Conservation (phyloP, 2,888 invertebrate genomes). For the Myopa testacea region DNA sequence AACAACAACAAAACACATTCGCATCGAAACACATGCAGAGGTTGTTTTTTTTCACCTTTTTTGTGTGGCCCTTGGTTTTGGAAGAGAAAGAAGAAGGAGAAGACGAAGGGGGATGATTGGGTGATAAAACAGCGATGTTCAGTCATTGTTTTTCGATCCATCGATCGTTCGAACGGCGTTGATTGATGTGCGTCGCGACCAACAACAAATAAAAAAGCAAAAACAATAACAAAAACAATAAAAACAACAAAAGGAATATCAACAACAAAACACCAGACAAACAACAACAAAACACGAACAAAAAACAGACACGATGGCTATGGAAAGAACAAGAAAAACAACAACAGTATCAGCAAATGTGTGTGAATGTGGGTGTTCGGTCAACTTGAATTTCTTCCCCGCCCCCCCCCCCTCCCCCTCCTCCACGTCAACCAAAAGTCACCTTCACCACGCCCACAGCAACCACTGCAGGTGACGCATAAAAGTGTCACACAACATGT, state of each 20-base stretch:
- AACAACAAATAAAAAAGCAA: neutral
- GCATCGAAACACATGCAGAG: too few species aligned
- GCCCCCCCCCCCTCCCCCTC: too few species aligned
- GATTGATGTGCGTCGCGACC: neutral
- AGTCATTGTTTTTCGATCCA: neutral
- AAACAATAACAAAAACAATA: neutral
- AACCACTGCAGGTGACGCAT: too few species aligned
- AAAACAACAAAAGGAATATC: neutral
- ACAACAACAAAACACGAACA: too few species aligned
- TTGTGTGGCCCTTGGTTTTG: neutral
- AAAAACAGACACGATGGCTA: too few species aligned
- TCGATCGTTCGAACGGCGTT: neutral
- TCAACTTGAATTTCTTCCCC: too few species aligned
- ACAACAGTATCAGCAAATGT: too few species aligned
- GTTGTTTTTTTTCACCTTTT: too few species aligned
- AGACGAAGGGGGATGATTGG: neutral
- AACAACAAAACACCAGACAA: neutral
- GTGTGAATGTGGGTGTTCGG: too few species aligned
- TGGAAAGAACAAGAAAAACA: too few species aligned
- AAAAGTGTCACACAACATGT: neutral
- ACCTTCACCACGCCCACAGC: too few species aligned
- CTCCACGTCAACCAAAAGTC: too few species aligned
- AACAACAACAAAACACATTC: neutral
- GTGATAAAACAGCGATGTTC: neutral
- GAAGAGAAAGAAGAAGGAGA: neutral